Percentiles rank a stretch among this genome's conserved stretches.
phyloP scores from a whole-genome alignment of 2,888 invertebrate species.

The Blera fallax region DNA sequence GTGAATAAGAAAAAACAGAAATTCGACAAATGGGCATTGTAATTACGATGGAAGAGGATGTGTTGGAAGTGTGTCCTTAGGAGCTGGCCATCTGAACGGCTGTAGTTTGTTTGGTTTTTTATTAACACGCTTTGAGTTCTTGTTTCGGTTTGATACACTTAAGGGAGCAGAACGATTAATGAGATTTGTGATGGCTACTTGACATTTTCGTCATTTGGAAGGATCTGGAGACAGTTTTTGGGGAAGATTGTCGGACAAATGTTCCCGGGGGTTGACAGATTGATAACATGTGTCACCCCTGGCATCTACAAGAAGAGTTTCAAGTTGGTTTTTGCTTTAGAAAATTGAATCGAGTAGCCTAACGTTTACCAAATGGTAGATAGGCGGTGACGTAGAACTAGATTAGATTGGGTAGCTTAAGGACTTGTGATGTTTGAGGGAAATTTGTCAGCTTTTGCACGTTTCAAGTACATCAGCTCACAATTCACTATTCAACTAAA shows the following conservation, averaged over 20 bases:
- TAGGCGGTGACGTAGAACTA: too few species aligned
- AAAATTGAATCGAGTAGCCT: not conserved
- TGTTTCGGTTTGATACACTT: not conserved
- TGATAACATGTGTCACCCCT: not conserved
- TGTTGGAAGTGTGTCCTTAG: constrained; percentile 1
- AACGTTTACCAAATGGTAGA: not conserved
- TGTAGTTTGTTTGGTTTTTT: constrained; percentile 10
- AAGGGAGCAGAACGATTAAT: constrained; percentile 14
- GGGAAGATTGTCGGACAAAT: not conserved
- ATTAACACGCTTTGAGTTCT: not conserved
- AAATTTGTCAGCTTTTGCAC: too few species aligned
- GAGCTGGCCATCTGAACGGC: not conserved
- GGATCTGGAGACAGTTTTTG: not conserved
- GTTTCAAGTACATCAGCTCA: too few species aligned
- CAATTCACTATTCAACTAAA: too few species aligned
- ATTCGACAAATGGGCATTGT: constrained; percentile 31
- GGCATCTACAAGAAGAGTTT: not conserved
- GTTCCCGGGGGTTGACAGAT: not conserved
- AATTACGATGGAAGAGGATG: constrained; percentile 19
- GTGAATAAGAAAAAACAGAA: not conserved
- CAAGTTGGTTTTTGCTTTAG: not conserved
- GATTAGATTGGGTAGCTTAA: too few species aligned
- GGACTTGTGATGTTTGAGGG: too few species aligned
- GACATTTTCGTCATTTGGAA: constrained; percentile 22
- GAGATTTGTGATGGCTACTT: not conserved